A percentile compares a stretch with the other conserved stretches of the same genome.
phyloP scores from a whole-genome alignment of 2,113 vertebrate species.

The Dromaius novaehollandiae region DNA sequence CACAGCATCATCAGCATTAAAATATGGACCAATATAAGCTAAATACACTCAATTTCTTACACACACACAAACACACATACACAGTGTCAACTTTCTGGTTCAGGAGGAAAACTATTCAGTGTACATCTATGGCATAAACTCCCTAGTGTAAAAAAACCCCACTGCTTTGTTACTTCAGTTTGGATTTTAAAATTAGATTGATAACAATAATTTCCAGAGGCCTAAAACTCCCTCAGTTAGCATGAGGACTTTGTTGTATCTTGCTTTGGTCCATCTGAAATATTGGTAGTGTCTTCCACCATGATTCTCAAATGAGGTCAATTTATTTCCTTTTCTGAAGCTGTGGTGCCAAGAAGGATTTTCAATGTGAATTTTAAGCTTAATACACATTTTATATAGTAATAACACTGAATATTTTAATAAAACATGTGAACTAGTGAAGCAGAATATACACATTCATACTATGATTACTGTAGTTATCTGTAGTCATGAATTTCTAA shows the following conservation, averaged over 20 bases:
- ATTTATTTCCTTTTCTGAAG: neutral
- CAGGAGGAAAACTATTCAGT: neutral
- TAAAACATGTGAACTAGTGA: neutral
- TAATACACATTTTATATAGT: neutral
- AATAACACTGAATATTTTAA: neutral
- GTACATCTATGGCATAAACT: neutral
- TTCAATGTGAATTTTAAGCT: neutral
- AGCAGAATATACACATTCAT: neutral
- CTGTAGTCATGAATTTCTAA: neutral
- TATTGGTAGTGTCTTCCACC: neutral
- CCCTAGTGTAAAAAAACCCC: neutral
- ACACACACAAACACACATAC: rapidly evolving
- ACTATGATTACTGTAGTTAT: neutral
- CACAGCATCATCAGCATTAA: neutral
- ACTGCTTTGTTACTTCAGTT: neutral
- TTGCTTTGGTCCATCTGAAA: rapidly evolving
- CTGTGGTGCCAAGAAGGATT: neutral
- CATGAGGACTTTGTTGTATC: neutral
- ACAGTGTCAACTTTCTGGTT: rapidly evolving
- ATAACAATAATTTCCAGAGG: neutral
- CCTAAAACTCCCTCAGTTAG: neutral
- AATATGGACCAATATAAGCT: neutral
- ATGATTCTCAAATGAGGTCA: neutral
- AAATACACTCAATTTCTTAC: neutral
- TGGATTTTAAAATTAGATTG: neutral